Evolutionary conservation across 1,140 invertebrate genomes (phyloP).

Genomic region (Eufriesea mexicana): DNA sequence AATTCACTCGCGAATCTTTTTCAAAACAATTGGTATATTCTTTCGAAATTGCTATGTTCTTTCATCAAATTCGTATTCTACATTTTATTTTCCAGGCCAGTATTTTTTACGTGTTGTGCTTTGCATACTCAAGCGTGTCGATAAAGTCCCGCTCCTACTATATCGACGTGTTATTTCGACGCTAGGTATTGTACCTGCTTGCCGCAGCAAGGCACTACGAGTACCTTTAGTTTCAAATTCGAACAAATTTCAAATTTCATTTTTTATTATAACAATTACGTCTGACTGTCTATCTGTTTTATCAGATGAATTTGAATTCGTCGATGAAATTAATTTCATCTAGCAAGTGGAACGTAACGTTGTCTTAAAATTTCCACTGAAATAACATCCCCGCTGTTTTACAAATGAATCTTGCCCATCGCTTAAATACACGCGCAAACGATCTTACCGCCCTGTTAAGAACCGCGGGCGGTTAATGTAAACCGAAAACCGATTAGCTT

Average conservation of each 20-base stretch:
- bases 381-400: background rate
- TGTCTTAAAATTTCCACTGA: background rate
- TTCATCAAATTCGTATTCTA: too few species aligned
- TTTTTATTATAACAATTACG: background rate
- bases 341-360: background rate
- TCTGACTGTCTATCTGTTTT: background rate
- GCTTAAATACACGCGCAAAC: background rate
- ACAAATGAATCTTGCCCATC: conserved; percentile 13
- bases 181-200: background rate
- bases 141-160: background rate
- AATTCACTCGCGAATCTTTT: too few species aligned
- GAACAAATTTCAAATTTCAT: background rate
- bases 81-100: too few species aligned
- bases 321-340: background rate
- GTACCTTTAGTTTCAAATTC: background rate
- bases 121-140: background rate
- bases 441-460: conserved; percentile 1
- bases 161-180: background rate
- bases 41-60: too few species aligned
- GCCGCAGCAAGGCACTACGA: conserved; percentile 9
- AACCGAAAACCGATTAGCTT: background rate
- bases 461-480: conserved; percentile 7
- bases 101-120: too few species aligned
- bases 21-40: too few species aligned
- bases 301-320: background rate